Evolutionary conservation across 2,113 vertebrate genomes (phyloP).

Genomic region (Talpa occidentalis): DNA sequence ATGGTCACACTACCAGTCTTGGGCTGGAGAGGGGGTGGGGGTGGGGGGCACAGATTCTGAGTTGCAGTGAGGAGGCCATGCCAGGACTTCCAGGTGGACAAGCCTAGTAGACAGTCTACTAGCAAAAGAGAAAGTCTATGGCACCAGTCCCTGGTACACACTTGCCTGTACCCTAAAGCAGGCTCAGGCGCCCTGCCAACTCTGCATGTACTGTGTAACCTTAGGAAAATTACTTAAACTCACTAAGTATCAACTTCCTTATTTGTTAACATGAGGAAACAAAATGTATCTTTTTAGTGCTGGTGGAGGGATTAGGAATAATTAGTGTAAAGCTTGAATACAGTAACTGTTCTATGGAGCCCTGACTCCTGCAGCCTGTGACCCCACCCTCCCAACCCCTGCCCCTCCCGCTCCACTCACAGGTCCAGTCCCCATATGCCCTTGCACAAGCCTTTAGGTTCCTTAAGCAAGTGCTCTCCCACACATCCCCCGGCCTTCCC

Average conservation of each 20-base stretch:
- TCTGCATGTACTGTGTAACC: neutral
- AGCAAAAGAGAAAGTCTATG: neutral
- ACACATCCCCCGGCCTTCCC: neutral
- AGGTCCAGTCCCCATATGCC: neutral
- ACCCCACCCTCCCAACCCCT: neutral
- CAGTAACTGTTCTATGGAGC: neutral
- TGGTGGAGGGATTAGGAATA: conserved; percentile 21
- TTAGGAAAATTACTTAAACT: conserved; percentile 20
- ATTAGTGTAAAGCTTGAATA: conserved; percentile 6
- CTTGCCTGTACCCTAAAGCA: neutral
- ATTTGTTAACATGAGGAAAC: neutral
- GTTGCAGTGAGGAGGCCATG: neutral
- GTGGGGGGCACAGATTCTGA: neutral
- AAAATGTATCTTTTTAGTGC: conserved; percentile 31
- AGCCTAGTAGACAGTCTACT: neutral
- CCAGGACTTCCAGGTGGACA: neutral
- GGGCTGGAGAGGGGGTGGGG: neutral
- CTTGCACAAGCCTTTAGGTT: neutral
- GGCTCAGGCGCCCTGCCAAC: neutral
- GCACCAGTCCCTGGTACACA: neutral
- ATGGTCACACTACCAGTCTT: neutral
- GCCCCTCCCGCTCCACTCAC: neutral
- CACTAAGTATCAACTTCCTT: neutral
- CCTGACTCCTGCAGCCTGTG: too few species aligned
- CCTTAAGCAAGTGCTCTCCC: neutral